Evolutionary conservation across 2,113 vertebrate genomes (phyloP).

Genomic region (Paradisaea rubra): DNA sequence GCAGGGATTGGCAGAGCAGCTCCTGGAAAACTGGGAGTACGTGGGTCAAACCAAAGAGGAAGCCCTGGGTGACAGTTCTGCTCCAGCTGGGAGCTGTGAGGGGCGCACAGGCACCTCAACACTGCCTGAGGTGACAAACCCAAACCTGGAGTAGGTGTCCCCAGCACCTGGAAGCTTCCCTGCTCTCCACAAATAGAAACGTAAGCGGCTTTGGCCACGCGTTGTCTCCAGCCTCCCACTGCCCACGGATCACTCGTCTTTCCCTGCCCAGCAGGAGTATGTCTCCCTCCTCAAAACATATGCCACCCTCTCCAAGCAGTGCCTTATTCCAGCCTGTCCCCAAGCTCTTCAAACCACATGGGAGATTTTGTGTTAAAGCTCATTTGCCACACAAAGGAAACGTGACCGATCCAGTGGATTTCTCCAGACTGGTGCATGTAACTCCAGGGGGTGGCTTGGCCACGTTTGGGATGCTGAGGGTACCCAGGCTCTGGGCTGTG

Average conservation of each 20-base stretch:
- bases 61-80: neutral
- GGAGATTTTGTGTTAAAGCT: neutral
- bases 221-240: neutral
- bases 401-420: neutral
- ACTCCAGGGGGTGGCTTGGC: neutral
- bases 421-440: rapidly evolving
- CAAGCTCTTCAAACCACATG: neutral
- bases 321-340: neutral
- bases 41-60: neutral
- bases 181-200: neutral
- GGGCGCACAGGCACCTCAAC: rapidly evolving
- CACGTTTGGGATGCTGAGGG: neutral
- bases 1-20: neutral
- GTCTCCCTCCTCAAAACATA: neutral
- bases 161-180: neutral
- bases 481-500: neutral
- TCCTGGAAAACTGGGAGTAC: neutral
- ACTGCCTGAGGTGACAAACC: neutral
- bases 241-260: rapidly evolving
- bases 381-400: neutral
- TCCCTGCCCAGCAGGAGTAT: neutral
- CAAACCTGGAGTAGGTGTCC: neutral
- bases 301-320: rapidly evolving
- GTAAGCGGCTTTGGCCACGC: neutral
- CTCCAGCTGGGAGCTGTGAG: neutral